Evolutionary conservation across 2,113 vertebrate genomes (phyloP).

Genomic region (Saiga tatarica): DNA sequence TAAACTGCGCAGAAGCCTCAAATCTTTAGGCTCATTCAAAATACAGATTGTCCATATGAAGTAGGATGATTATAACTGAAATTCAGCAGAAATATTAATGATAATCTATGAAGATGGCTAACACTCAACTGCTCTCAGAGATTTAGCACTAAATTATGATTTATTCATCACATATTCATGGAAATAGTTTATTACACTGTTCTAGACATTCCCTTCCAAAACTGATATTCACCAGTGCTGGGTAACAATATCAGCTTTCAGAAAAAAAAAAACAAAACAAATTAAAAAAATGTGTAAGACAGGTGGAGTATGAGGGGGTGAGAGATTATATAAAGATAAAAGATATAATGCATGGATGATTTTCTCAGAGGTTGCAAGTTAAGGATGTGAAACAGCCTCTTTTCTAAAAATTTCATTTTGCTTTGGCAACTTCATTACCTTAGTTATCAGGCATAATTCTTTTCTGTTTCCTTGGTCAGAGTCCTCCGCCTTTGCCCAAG

Average conservation of each 20-base stretch:
- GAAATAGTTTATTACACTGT: conserved; percentile 42
- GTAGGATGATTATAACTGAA: conserved; percentile 65
- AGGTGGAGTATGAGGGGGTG: neutral
- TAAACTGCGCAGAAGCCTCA: conserved; percentile 76
- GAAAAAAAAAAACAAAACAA: neutral
- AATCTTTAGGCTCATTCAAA: conserved; percentile 75
- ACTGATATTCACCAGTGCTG: neutral
- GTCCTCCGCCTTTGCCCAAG: neutral
- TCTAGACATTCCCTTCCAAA: neutral
- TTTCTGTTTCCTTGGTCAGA: neutral
- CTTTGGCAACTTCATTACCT: neutral
- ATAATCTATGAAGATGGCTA: conserved; percentile 65
- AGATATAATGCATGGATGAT: neutral
- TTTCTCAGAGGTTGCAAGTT: neutral
- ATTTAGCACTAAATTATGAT: conserved; percentile 22
- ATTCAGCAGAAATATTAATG: conserved; percentile 61
- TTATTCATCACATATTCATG: conserved; percentile 50
- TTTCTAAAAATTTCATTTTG: neutral
- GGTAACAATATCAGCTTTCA: neutral
- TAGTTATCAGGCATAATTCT: neutral
- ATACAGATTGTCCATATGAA: conserved; percentile 52
- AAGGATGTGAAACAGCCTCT: neutral
- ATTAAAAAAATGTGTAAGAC: neutral
- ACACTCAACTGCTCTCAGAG: conserved; percentile 51
- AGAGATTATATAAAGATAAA: neutral